Conservation (phyloP, 2,888 invertebrate species). For the Apamea monoglypha region DNA sequence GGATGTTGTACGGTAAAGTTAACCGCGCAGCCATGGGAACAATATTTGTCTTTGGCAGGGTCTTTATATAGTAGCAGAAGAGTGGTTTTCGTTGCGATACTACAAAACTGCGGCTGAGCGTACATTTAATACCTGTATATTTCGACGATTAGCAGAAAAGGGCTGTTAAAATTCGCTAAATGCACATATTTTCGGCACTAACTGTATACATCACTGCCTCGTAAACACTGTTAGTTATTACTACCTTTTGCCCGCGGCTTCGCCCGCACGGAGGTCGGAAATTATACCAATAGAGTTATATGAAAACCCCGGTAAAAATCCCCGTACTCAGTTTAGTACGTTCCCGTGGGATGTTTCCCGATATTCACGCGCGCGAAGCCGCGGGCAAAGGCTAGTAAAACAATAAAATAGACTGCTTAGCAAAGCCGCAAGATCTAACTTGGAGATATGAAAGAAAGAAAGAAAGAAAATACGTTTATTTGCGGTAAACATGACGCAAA, state of each 20-base stretch:
- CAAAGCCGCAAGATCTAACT: not conserved
- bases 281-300: no score
- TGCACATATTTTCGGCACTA: not conserved
- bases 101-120: not conserved
- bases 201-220: not conserved
- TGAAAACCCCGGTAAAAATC: no score
- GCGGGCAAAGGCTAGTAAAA: not conserved
- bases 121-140: not conserved
- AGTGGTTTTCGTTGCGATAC: not conserved
- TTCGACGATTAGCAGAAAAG: not conserved
- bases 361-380: not conserved
- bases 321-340: no score
- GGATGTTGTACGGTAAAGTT: not conserved
- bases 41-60: not conserved
- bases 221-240: no score
- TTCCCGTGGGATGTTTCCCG: no score
- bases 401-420: not conserved
- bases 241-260: no score
- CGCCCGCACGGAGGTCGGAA: no score
- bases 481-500: no score
- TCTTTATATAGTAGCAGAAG: not conserved
- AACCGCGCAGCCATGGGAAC: not conserved
- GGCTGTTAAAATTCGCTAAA: not conserved
- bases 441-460: no score
- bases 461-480: no score